Evolutionary conservation across 1,140 invertebrate species (phyloP), one percentile per base, ranked within the genome.

Genomic region (Branchinecta lynchi): DNA sequence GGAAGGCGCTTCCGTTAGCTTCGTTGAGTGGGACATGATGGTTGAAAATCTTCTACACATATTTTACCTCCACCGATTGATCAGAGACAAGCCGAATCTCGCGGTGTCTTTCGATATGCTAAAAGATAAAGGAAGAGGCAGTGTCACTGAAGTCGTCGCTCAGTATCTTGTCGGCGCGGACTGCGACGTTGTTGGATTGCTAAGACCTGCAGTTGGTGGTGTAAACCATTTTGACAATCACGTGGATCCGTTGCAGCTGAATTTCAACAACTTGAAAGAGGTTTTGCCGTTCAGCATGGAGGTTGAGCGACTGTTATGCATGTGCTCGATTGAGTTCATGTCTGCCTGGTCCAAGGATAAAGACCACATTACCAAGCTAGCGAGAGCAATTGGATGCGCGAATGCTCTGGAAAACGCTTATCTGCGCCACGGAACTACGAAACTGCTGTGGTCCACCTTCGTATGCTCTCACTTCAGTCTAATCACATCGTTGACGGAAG

Each of bases 11-110:
- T 89, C 89, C 15, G 84, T 88, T 71, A 92, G 95, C 76, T 85
- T 86, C 73, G 87, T 90, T 70, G 84, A 89, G 76, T 95, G 93
- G 88, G 87, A 87, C 21, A 77, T 92, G 44, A 78, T 95, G 8
- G 87, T 91, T 21, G 88, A 87, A 71, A 93, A 93, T 80, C 81
- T 96, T 70, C 92, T 96, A 77, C 92, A 95, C 78, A 84, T 94
- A 46, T 84, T 90, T 7, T 81, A 60, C 12, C 12, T 60, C 17
- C 12, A 60, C 17, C 2, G 17, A 20, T 6, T 60, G 12, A 60
- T 60, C 17, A 15, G 12, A 15, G 12, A 15, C 3, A 20, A 60
- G 3, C 12, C 51, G 12, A 3, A 12, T 20, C 12, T 60, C 1
- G 17, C 12, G 17, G 51, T 60, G 51, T 60, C 51, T 60, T 20